Evolutionary conservation across 1,140 invertebrate genomes (phyloP), one percentile per base, ranked within the genome.

Genomic region (Andricus grossulariae): DNA sequence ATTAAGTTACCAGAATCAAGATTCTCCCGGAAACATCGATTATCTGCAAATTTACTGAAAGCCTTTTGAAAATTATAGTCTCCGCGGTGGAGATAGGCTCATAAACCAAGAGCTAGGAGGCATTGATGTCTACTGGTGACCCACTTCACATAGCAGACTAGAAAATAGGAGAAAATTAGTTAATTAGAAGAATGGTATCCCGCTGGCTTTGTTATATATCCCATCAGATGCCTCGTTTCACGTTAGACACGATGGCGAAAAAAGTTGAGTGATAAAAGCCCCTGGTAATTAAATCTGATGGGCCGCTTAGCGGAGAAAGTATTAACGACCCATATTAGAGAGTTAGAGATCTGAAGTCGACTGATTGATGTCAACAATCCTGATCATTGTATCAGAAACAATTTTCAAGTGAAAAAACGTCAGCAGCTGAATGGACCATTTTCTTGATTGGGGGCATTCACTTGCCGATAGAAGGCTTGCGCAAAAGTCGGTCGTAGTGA

Each of bases 1-100:
- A 66, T 66, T 39, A 66, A 66, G 60, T 66, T 32, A 66, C 60
- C 32, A 66, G 60, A 66, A 66, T 66, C 39, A 32, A 66, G 60
- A 32, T 39, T 66, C 25, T 66, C 25, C 32, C 21, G 60, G 60
- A 66, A 66, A 60, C 57, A 25, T 39, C 60, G 39, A n/a, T 66
- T 66, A n/a, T 71, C 45, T 50, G 72, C 71, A 52, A 72, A 49
- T 72, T 60, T 13, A 16, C 19, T 2, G 39, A 10, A 3, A 73
- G 50, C 45, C 49, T 70, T 73, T 49, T 21, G 32, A 45, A 45
- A 16, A 66, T 66, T 66, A 66, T 25, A 39, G 60, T 39, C 60
- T 66, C 45, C 32, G 32, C 15, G 32, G 16, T 21, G 18, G 21
- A 21, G 32, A 60, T 4, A 25, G 55, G 25, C 55, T 57, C 25